Evolutionary conservation across 2,797 vertebrate genomes (phyloP).

Genomic region (Anguilla megastoma): DNA sequence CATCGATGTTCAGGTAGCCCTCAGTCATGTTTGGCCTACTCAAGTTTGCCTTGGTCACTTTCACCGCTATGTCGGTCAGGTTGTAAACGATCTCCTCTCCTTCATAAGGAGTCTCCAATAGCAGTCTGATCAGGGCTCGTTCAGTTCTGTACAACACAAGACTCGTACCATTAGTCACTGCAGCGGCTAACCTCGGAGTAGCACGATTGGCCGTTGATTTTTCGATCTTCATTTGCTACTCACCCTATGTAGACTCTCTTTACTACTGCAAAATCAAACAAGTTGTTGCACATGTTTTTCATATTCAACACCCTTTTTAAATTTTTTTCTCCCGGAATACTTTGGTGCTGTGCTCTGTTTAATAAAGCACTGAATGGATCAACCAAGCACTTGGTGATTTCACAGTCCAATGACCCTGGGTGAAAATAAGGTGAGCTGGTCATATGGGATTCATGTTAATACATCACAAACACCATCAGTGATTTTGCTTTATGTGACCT

Average conservation of each 20-base stretch:
- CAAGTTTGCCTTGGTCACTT: conserved; percentile 36
- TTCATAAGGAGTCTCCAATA: neutral
- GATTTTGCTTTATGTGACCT: neutral
- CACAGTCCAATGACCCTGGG: neutral
- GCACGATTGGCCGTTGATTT: neutral
- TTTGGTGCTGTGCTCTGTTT: neutral
- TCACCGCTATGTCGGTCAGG: conserved; percentile 33
- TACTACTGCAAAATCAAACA: rapidly evolving
- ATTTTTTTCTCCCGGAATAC: neutral
- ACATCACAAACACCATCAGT: neutral
- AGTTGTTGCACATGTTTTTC: neutral
- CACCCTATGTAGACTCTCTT: conserved; percentile 17
- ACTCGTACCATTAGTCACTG: neutral
- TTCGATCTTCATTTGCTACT: neutral
- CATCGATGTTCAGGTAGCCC: neutral
- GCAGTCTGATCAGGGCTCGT: conserved; percentile 31
- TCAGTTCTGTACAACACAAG: conserved; percentile 47
- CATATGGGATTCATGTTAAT: neutral
- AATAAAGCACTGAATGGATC: neutral
- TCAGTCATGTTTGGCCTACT: neutral
- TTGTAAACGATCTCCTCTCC: rapidly evolving
- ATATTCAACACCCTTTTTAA: conserved; percentile 24
- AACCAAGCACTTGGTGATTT: conserved; percentile 27
- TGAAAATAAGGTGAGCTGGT: neutral
- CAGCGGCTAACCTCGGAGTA: neutral